Percentiles rank a stretch among this genome's conserved stretches.
phyloP scores from a whole-genome alignment of 1,140 invertebrate species.

The Trichogramma pretiosum region DNA sequence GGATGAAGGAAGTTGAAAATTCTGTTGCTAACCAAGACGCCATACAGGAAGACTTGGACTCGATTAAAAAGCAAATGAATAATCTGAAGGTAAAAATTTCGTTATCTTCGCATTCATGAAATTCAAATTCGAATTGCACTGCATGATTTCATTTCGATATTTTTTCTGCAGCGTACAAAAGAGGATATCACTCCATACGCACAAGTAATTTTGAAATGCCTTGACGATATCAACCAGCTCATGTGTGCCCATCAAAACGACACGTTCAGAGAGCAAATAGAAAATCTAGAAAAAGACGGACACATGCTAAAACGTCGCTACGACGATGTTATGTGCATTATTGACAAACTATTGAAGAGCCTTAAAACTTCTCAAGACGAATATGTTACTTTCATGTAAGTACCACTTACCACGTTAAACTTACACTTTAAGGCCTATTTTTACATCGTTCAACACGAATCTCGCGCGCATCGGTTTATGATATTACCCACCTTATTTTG shows the following conservation, averaged over 20 bases:
- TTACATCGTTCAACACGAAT: no score
- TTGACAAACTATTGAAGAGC: constrained; percentile 66
- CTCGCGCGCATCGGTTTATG: no score
- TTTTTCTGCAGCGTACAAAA: constrained; percentile 64
- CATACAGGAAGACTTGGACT: constrained; percentile 79
- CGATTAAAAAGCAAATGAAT: constrained; percentile 83
- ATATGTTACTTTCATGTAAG: constrained; percentile 71
- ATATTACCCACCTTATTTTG: no score
- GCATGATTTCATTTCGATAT: constrained; percentile 16
- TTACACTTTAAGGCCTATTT: no score
- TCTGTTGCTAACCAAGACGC: constrained; percentile 79
- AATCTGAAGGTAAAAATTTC: constrained; percentile 60
- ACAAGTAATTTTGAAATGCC: constrained; percentile 67
- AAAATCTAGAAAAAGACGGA: constrained; percentile 76
- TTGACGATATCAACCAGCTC: no score
- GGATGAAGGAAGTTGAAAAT: constrained; percentile 79
- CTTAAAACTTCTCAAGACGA: constrained; percentile 77
- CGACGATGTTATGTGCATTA: constrained; percentile 69
- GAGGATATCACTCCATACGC: constrained; percentile 83
- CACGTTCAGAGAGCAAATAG: no score
- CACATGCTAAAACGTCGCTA: constrained; percentile 75
- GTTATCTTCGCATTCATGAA: neutral
- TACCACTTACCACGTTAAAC: no score
- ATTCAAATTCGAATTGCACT: neutral
- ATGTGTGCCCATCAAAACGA: no score